These are phyloP conservation scores for Oxystoma pomonae DNA, from an alignment of 2,888 invertebrate species.

Conservation along the genomic window DNA sequence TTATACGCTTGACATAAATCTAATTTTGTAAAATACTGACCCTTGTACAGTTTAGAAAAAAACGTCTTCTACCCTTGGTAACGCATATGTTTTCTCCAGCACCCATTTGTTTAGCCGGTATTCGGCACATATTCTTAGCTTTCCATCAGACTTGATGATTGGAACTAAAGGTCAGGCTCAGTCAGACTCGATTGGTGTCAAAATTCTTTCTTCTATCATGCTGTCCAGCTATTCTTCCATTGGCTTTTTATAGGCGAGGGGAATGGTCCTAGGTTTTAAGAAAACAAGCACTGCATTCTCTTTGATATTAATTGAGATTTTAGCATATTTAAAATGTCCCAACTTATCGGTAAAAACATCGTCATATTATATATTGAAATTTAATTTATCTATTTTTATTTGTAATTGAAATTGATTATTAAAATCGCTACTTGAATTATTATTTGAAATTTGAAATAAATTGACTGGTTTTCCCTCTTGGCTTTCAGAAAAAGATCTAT, in stretches of 20 bases:
- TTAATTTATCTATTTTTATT: not conserved
- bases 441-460: not conserved
- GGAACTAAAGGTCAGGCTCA: constrained; percentile 20
- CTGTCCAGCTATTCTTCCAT: constrained; percentile 13
- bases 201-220: constrained; percentile 12
- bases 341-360: constrained; percentile 14
- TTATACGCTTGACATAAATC: constrained; percentile 34
- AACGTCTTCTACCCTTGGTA: constrained; percentile 30
- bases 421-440: not conserved
- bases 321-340: constrained; percentile 16
- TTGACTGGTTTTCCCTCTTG: too few relatives aligned
- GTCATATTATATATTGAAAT: too few relatives aligned
- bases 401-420: not conserved
- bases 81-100: constrained; percentile 24
- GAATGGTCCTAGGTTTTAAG: constrained; percentile 3
- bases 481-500: not conserved
- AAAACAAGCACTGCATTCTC: constrained; percentile 17
- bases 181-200: constrained; percentile 3
- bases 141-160: constrained; percentile 18
- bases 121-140: constrained; percentile 26
- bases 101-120: constrained; percentile 32
- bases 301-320: constrained; percentile 12
- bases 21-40: constrained; percentile 29
- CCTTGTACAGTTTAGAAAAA: constrained; percentile 27
- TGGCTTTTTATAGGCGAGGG: constrained; percentile 11